A percentile compares a stretch with the other conserved stretches of the same genome.
Conservation (phyloP, 64 coral and sea anemone species). For the Catalaphyllia jardinei region DNA sequence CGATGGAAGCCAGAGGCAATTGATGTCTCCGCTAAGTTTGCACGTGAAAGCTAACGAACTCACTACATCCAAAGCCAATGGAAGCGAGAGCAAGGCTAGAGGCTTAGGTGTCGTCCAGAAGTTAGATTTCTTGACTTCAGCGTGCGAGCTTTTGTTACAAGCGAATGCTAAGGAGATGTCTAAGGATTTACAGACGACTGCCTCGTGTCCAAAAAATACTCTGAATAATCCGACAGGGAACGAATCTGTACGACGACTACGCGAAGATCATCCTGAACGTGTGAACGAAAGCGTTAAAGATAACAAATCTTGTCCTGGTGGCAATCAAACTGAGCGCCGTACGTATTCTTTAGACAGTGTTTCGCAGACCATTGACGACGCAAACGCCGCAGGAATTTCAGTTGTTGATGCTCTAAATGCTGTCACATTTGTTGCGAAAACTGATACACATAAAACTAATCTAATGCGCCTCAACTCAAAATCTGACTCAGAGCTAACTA, state of each 20-base stretch:
- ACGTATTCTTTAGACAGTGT: conserved; percentile 63
- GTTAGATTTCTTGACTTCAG: conserved; percentile 86
- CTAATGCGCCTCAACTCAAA: conserved; percentile 21
- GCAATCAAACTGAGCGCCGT: conserved; percentile 4
- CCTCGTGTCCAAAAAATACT: neutral
- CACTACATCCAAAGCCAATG: neutral
- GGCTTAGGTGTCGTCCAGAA: conserved; percentile 74
- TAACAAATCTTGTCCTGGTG: neutral
- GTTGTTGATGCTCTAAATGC: conserved; percentile 44
- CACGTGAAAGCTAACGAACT: conserved; percentile 29
- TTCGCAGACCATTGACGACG: conserved; percentile 38
- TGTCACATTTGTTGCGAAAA: neutral
- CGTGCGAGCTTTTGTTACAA: conserved; percentile 81
- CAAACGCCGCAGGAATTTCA: conserved; percentile 50
- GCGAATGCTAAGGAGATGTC: conserved; percentile 35
- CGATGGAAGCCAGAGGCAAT: conserved; percentile 69
- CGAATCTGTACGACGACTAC: neutral
- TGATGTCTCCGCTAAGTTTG: conserved; percentile 46
- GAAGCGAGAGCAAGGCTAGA: conserved; percentile 2
- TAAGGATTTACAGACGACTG: neutral
- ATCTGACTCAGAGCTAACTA: conserved; percentile 31
- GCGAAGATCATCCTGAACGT: neutral
- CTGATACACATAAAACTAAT: conserved; percentile 23
- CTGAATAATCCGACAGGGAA: neutral
- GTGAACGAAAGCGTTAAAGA: too few species aligned